Evolutionary conservation across 1,140 invertebrate species (phyloP).

Genomic region (Heterodera schachtii): DNA sequence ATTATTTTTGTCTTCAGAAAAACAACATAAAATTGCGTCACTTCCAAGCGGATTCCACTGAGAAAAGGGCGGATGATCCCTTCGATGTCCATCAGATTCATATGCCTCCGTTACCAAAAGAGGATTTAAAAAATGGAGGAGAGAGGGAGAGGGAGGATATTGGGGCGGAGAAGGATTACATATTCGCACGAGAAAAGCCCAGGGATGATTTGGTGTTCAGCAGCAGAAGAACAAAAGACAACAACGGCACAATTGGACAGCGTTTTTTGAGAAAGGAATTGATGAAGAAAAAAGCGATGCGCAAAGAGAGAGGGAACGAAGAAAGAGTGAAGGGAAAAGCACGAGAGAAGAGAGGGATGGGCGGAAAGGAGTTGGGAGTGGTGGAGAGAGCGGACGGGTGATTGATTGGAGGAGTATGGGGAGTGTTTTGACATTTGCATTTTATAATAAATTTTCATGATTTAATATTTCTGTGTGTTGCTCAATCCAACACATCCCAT

Average conservation of each 20-base stretch:
- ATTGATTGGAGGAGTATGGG: no score
- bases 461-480: no score
- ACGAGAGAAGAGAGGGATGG: no score
- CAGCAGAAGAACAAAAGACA: background rate
- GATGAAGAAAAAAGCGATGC: background rate
- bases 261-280: background rate
- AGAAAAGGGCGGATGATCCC: slow-evolving; percentile 14
- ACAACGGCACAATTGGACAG: background rate
- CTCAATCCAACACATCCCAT: no score
- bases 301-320: background rate
- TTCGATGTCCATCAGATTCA: slow-evolving; percentile 1
- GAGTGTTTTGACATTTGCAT: no score
- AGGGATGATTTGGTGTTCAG: slow-evolving; percentile 14
- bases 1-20: no score
- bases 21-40: no score
- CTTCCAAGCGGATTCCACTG: background rate
- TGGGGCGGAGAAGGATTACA: slow-evolving; percentile 13
- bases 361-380: background rate
- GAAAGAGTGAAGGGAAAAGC: background rate
- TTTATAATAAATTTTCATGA: no score
- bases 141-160: slow-evolving; percentile 1
- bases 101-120: background rate
- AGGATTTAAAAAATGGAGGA: background rate
- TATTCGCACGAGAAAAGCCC: slow-evolving; percentile 1
- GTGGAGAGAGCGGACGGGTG: background rate